These are phyloP conservation scores for Oreamnos americanus DNA, from an alignment of 2,113 vertebrate genomes.

Conservation along the genomic window DNA sequence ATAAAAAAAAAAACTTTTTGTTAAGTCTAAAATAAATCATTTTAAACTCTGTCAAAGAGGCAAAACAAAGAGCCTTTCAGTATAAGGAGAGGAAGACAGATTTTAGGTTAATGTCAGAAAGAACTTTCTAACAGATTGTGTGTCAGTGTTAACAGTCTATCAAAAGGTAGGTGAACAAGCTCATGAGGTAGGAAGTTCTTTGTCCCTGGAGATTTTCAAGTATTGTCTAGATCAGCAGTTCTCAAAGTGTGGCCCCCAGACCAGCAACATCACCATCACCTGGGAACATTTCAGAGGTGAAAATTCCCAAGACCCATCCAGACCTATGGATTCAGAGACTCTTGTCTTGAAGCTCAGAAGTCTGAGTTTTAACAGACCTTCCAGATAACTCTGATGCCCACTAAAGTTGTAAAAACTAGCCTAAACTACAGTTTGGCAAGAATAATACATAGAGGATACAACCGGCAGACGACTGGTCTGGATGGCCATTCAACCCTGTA, in stretches of 20 bases:
- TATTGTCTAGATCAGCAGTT: background rate
- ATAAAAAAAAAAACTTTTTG: slow-evolving; percentile 23
- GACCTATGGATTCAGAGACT: background rate
- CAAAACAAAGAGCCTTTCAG: background rate
- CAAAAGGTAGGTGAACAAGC: background rate
- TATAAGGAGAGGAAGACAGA: background rate
- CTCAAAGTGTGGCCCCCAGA: background rate
- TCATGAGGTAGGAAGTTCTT: background rate
- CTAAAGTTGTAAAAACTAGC: background rate
- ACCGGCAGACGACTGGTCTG: background rate
- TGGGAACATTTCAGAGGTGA: background rate
- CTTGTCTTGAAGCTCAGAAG: background rate
- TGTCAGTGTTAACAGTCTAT: background rate
- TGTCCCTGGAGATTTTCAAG: background rate
- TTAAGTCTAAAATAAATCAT: background rate
- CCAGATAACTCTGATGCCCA: background rate
- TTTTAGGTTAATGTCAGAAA: background rate
- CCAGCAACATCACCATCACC: background rate
- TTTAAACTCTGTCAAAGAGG: background rate
- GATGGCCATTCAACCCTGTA: background rate
- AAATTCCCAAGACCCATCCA: background rate
- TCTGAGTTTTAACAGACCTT: background rate
- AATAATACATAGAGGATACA: background rate
- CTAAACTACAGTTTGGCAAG: background rate
- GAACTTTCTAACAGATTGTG: background rate